phyloP scores from a whole-genome alignment of 2,888 invertebrate genomes.

The Eremobia ochroleuca region DNA sequence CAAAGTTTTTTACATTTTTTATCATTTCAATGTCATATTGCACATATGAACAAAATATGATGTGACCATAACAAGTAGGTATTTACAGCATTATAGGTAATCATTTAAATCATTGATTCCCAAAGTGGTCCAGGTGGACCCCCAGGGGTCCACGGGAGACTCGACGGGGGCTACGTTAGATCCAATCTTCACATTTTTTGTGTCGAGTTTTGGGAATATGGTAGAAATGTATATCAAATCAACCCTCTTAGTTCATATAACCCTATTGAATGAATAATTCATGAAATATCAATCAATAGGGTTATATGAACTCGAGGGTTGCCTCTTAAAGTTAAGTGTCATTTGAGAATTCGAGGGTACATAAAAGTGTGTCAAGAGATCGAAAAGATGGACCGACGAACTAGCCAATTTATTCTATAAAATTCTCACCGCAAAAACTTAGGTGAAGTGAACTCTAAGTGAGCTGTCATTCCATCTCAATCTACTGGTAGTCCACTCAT shows the following conservation, averaged over 20 bases:
- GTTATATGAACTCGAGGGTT: not conserved
- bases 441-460: not conserved
- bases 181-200: no score
- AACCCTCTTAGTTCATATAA: no score
- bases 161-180: no score
- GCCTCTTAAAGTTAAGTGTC: not conserved
- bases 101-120: no score
- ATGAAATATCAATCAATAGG: not conserved
- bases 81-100: no score
- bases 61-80: no score
- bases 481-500: not conserved
- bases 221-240: no score
- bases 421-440: not conserved
- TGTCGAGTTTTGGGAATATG: no score
- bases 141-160: no score
- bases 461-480: not conserved
- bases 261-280: not conserved
- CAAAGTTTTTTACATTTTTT: not conserved
- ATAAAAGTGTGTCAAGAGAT: not conserved
- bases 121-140: no score
- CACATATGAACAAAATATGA: no score
- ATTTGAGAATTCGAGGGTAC: not conserved
- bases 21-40: no score
- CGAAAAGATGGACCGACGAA: not conserved
- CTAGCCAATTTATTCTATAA: not conserved